phyloP scores from a whole-genome alignment of 2,797 vertebrate genomes.

The Jordanella pulchra region DNA sequence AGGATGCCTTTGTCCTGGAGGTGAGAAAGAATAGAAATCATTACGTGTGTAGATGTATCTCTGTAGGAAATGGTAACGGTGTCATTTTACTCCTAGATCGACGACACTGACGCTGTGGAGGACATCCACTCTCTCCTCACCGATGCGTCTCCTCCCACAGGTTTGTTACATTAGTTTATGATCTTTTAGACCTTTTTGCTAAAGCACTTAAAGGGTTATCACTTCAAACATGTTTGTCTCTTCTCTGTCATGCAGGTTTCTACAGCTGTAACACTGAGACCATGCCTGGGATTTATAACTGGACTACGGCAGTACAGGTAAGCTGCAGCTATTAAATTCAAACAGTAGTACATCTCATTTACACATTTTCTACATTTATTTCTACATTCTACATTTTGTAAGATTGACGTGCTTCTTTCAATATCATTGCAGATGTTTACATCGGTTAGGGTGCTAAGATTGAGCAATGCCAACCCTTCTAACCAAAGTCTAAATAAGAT shows the following conservation, averaged over 20 bases:
- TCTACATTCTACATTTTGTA: no score
- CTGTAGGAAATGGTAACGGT: neutral
- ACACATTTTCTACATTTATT: no score
- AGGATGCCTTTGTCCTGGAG: conserved; percentile 98
- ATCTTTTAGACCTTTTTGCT: neutral
- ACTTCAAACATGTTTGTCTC: neutral
- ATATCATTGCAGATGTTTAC: conserved; percentile 91
- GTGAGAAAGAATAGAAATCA: conserved; percentile 46
- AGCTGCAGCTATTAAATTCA: neutral
- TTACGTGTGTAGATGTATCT: neutral
- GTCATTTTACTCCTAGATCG: conserved; percentile 82
- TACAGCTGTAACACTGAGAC: conserved; percentile 97
- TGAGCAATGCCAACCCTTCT: conserved; percentile 90
- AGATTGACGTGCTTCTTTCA: neutral
- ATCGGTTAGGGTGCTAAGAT: conserved; percentile 92
- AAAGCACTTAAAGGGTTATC: neutral
- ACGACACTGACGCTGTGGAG: conserved; percentile 97
- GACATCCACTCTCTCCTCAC: conserved; percentile 95
- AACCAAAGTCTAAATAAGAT: conserved; percentile 96
- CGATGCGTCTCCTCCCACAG: conserved; percentile 88
- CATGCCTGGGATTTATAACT: conserved; percentile 98
- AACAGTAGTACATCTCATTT: neutral
- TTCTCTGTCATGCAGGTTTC: conserved; percentile 83
- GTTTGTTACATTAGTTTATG: conserved; percentile 63
- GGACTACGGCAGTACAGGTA: conserved; percentile 96